A percentile compares a stretch with the other conserved stretches of the same genome.
Conservation (phyloP, 2,888 invertebrate species). For the Drosophila nr. perissopoda region DNA sequence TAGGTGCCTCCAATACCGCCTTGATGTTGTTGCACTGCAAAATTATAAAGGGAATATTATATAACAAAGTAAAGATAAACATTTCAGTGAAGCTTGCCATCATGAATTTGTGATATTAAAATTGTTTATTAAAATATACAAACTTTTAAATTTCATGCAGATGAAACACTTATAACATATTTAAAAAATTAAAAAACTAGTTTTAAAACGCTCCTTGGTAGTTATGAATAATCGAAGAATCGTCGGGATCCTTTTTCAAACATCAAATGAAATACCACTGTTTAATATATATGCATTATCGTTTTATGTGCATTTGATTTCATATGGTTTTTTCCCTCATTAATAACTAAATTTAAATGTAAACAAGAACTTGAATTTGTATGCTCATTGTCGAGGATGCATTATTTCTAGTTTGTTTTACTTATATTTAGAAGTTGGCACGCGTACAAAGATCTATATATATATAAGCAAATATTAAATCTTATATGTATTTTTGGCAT, state of each 20-base stretch:
- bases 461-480: constrained; percentile 20
- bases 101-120: not conserved
- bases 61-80: not conserved
- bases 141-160: not conserved
- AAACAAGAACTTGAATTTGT: constrained; percentile 25
- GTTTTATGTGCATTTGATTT: not conserved
- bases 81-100: constrained; percentile 4
- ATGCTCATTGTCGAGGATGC: constrained; percentile 11
- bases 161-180: not conserved
- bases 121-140: too few relatives aligned
- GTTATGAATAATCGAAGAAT: not conserved
- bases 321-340: not conserved
- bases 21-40: constrained; percentile 79
- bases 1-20: constrained; percentile 78
- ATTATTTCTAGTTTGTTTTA: constrained; percentile 23
- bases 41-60: constrained; percentile 35
- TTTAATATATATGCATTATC: not conserved
- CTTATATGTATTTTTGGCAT: constrained; percentile 14
- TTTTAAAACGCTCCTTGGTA: not conserved
- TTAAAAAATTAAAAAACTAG: not conserved
- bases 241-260: not conserved
- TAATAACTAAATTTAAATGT: constrained; percentile 13
- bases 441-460: constrained; percentile 41
- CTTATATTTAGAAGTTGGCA: constrained; percentile 62
- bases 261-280: not conserved